Evolutionary conservation across 2,797 vertebrate species (phyloP).

Genomic region (Falco cherrug): DNA sequence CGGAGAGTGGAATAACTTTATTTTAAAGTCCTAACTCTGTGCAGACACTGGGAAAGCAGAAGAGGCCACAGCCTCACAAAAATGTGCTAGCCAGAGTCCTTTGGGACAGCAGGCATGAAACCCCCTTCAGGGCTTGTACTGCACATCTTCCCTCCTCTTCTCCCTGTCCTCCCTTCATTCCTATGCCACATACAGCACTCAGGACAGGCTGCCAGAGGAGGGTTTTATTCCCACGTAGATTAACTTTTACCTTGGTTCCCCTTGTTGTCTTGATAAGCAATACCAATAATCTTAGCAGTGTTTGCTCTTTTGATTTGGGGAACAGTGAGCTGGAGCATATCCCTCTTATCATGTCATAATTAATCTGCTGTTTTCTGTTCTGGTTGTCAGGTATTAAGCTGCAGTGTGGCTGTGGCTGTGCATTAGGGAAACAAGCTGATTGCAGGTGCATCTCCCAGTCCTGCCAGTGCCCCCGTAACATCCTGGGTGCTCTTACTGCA

Average conservation of each 20-base stretch:
- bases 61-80: background rate
- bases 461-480: background rate
- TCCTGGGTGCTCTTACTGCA: background rate
- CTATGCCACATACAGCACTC: accelerated
- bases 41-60: background rate
- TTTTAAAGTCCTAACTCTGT: background rate
- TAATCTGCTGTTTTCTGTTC: background rate
- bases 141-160: background rate
- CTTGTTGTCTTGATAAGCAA: background rate
- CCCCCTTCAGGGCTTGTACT: background rate
- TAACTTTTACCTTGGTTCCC: background rate
- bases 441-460: background rate
- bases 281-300: background rate
- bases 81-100: background rate
- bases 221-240: background rate
- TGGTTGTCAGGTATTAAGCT: background rate
- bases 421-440: background rate
- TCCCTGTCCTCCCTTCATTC: background rate
- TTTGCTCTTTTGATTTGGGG: background rate
- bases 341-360: background rate
- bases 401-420: background rate
- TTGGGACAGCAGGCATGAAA: background rate
- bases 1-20: background rate
- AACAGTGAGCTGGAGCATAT: background rate
- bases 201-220: background rate